Conservation (phyloP, 2,888 invertebrate species). For the Calameuta idolon region DNA sequence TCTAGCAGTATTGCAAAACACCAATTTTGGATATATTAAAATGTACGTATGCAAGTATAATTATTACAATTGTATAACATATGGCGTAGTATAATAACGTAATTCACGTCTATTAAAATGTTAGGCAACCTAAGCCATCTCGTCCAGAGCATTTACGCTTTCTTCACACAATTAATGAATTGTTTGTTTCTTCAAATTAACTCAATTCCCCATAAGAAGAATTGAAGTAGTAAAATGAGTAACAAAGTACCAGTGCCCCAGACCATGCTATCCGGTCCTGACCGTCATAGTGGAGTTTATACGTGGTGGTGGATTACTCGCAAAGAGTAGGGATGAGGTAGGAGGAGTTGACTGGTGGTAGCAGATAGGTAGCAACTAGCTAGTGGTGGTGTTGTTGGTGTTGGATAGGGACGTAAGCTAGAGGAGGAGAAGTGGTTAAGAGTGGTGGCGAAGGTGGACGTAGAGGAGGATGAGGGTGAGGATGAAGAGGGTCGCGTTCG, state of each 20-base stretch:
- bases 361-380: not conserved
- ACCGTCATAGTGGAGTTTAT: not conserved
- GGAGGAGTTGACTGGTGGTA: not conserved
- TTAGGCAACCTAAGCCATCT: not conserved
- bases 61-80: not conserved
- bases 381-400: not conserved
- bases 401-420: not conserved
- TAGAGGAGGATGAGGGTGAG: slow-evolving; percentile 1
- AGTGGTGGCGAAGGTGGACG: slow-evolving; percentile 1
- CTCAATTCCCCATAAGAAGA: not conserved
- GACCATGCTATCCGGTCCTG: not conserved
- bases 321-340: not conserved
- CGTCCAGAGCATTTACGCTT: not conserved
- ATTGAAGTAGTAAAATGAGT: not conserved
- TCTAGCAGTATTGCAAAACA: not conserved
- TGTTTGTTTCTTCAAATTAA: not conserved
- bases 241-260: not conserved
- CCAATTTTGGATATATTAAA: not conserved
- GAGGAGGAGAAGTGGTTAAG: not conserved
- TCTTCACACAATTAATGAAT: not conserved
- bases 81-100: not conserved
- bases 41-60: not conserved
- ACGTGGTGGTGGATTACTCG: not conserved
- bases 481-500: slow-evolving; percentile 3
- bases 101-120: not conserved